A percentile compares a stretch with the other conserved stretches of the same genome.
These are phyloP conservation scores for Polyommatus iphigenia DNA, from an alignment of 2,888 invertebrate genomes.

Conservation along the genomic window DNA sequence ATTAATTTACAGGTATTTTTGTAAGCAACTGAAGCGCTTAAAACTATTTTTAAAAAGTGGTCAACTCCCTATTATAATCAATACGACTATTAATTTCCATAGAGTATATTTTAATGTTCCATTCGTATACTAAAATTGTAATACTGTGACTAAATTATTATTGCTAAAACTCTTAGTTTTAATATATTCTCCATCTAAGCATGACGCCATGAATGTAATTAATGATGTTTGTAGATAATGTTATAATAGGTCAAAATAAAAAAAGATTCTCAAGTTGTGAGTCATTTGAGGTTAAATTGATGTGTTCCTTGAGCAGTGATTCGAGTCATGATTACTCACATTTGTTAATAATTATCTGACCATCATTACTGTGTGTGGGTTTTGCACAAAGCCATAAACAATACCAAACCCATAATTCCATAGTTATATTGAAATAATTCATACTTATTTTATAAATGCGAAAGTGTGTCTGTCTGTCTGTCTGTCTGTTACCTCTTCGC, in stretches of 20 bases:
- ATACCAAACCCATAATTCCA: not conserved
- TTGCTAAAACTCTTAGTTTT: too few relatives aligned
- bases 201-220: not conserved
- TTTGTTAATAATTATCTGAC: not conserved
- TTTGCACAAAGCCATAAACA: not conserved
- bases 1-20: too few relatives aligned
- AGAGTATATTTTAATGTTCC: too few relatives aligned
- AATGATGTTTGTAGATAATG: not conserved
- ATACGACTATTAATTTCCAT: too few relatives aligned
- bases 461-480: too few relatives aligned
- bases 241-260: not conserved
- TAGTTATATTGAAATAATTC: not conserved
- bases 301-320: slow-evolving; percentile 2
- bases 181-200: not conserved
- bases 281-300: not conserved
- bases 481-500: too few relatives aligned
- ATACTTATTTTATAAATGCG: too few relatives aligned
- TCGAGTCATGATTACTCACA: not conserved
- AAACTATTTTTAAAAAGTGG: too few relatives aligned
- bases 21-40: too few relatives aligned
- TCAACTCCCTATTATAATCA: too few relatives aligned
- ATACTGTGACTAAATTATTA: too few relatives aligned
- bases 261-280: not conserved
- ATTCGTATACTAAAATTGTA: too few relatives aligned
- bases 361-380: not conserved